Base-by-base conservation (phyloP, 2,888 invertebrate species). In the Hirudinaria manillensis region DNA sequence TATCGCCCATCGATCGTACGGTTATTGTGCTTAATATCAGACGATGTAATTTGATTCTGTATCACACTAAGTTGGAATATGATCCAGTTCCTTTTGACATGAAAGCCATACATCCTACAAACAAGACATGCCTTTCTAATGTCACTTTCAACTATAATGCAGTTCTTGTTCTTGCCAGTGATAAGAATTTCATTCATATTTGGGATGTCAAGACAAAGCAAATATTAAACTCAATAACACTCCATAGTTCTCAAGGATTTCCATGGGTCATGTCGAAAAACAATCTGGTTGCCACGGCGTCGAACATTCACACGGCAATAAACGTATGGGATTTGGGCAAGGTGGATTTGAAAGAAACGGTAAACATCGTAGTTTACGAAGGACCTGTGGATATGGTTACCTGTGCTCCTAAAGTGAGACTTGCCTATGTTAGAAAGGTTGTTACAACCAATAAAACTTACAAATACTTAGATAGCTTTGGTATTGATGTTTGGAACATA, bases 391-490 rank as follows among this genome's bases (percentile, higher is more conserved):
- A 79, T 66, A 76, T 78, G 76, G 66, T 80, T 67, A 74, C 78
- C 1, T 67, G 74, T 61, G 76, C 74, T 16, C 76, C 76, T 36
- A 36, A 29, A 2, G 51, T 73, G 16, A 73, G 78, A 10, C 73
- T 77, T 10, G 53, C 78, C 55, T 79, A 77, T 53, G 75, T 80
- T 29, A 80, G 79, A 75, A 75, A 74, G 34, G 32, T 45, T 27
- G 67, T 74, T 51, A 32, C 79, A 73, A 80, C 78, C 67, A 77
- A 76, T 16, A 77, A 77, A 53, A 80, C 80, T 2, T 81, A 81
- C 75, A 80, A 81, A 72, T 80, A 77, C 75, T 78, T 81, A 51
- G 80, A 81, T 75, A 80, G 78, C 70, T 82, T 80, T 74, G 81
- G 81, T 3, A 77, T 82, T 19, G 81, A 82, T 67, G 76, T 80